Conservation (phyloP, 2,113 vertebrate species). For the Lampris megalopsis region DNA sequence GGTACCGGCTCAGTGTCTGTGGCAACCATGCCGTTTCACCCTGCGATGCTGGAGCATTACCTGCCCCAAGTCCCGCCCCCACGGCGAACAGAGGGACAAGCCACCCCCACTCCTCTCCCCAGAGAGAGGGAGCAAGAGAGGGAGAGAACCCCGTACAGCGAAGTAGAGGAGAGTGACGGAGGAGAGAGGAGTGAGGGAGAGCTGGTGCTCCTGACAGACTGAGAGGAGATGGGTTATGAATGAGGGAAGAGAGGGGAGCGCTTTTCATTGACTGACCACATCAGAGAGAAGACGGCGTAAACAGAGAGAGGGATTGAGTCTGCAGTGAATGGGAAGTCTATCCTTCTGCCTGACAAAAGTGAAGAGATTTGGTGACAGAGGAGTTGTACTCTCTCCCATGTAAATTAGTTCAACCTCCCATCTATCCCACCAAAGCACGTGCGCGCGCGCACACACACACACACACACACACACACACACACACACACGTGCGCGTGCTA, state of each 20-base stretch:
- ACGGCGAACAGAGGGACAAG: slow-evolving; percentile 79
- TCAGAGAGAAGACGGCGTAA: not conserved
- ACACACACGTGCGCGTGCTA: slow-evolving; percentile 11
- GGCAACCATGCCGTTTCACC: slow-evolving; percentile 82
- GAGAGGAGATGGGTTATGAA: slow-evolving; percentile 45
- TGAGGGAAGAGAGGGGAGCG: not conserved
- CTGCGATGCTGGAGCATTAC: slow-evolving; percentile 89
- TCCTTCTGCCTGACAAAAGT: not conserved
- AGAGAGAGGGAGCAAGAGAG: slow-evolving; percentile 61
- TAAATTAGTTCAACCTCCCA: slow-evolving; percentile 34
- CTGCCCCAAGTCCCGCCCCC: slow-evolving; percentile 79
- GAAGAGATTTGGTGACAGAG: not conserved
- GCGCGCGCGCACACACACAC: slow-evolving; percentile 6
- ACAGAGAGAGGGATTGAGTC: not conserved
- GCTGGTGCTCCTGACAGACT: slow-evolving; percentile 94
- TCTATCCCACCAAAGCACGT: slow-evolving; percentile 6
- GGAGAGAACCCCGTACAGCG: slow-evolving; percentile 88
- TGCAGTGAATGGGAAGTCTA: not conserved
- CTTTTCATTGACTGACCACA: slow-evolving; percentile 13
- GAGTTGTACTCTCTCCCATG: slow-evolving; percentile 22
- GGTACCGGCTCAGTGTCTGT: slow-evolving; percentile 77
- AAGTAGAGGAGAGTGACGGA: slow-evolving; percentile 90
- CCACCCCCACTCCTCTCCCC: slow-evolving; percentile 66
- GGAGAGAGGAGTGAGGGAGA: slow-evolving; percentile 94
- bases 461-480: slow-evolving; percentile 8